Percentiles rank a stretch among this genome's conserved stretches.
Evolutionary conservation across 2,113 vertebrate species (phyloP).

Genomic region (Pithys albifrons): DNA sequence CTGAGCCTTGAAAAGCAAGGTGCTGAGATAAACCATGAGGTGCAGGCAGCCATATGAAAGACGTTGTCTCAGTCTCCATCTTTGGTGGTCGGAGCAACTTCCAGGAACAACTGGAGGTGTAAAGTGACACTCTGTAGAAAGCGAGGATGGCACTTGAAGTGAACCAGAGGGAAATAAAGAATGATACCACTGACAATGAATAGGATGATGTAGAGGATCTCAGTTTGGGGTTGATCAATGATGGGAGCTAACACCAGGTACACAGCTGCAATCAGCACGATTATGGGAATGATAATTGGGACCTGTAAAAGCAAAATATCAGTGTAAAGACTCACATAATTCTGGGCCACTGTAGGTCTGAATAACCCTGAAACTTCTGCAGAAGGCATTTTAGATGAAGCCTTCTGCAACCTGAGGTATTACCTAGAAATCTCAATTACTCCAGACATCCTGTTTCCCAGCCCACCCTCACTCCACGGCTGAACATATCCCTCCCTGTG

Average conservation of each 20-base stretch:
- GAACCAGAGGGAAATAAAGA: constrained; percentile 85
- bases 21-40: background rate
- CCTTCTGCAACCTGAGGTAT: background rate
- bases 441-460: background rate
- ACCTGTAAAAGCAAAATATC: constrained; percentile 73
- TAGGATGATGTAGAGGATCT: constrained; percentile 83
- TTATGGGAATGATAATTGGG: constrained; percentile 81
- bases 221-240: constrained; percentile 80
- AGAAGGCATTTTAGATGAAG: background rate
- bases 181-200: constrained; percentile 83
- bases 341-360: background rate
- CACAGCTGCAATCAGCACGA: constrained; percentile 79
- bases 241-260: constrained; percentile 86
- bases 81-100: constrained; percentile 82
- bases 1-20: background rate
- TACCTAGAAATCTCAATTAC: background rate
- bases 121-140: constrained; percentile 76
- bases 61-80: constrained; percentile 47
- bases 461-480: background rate
- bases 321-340: background rate
- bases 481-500: background rate
- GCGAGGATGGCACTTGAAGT: constrained; percentile 76
- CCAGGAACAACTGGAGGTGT: constrained; percentile 86
- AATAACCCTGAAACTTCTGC: background rate
- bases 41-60: background rate